phyloP scores from a whole-genome alignment of 2,113 vertebrate genomes.

The Falcunculus frontatus region DNA sequence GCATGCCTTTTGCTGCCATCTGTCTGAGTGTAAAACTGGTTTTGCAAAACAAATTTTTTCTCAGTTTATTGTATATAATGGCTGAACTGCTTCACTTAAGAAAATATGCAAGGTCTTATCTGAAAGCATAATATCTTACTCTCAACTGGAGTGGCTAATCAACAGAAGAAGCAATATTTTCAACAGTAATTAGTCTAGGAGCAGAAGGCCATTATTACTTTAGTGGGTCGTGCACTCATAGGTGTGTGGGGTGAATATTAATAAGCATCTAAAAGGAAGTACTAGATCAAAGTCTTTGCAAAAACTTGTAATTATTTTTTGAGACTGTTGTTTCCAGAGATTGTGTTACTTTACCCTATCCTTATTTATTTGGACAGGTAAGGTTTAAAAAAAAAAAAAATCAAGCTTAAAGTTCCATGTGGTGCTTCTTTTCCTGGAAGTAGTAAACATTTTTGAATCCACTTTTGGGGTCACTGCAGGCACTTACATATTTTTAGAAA shows the following conservation, averaged over 20 bases:
- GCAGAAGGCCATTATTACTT: not conserved
- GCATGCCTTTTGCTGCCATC: not conserved
- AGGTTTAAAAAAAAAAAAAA: not conserved
- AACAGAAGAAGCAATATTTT: conserved; percentile 8
- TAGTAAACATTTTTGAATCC: not conserved
- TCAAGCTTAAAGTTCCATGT: not conserved
- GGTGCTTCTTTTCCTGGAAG: not conserved
- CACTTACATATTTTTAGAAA: not conserved
- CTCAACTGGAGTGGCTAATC: not conserved
- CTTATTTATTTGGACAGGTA: not conserved
- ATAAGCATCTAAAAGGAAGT: not conserved
- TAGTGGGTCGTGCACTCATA: not conserved
- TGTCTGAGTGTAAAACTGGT: not conserved
- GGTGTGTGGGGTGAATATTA: not conserved
- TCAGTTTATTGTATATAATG: not conserved
- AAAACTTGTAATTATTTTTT: not conserved
- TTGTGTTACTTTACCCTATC: not conserved
- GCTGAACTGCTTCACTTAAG: not conserved
- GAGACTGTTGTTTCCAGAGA: not conserved
- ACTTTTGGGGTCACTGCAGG: not conserved
- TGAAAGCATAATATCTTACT: not conserved
- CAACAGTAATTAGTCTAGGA: not conserved
- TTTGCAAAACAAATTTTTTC: not conserved
- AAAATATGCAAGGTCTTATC: not conserved
- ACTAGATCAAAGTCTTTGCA: not conserved